These are phyloP conservation scores for Pseudopipra pipra DNA, from an alignment of 2,113 vertebrate genomes.

Conservation along the genomic window DNA sequence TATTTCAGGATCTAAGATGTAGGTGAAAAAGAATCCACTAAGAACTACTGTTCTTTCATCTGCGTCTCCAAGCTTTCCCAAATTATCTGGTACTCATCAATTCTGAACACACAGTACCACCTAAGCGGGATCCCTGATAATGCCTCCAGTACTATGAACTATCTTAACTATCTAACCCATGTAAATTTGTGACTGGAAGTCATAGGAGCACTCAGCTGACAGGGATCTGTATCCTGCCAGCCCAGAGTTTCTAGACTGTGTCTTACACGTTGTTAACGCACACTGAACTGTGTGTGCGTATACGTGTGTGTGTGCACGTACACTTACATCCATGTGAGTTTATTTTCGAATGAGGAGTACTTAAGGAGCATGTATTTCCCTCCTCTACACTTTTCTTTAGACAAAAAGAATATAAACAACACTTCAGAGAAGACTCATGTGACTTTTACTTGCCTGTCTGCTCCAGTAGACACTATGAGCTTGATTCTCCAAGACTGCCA, in stretches of 20 bases:
- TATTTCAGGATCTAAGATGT: not conserved
- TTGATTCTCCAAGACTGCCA: slow-evolving; percentile 68
- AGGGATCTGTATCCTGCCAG: not conserved
- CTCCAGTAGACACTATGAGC: slow-evolving; percentile 59
- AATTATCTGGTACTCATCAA: not conserved
- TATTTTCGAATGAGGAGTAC: not conserved
- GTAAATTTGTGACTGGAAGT: not conserved
- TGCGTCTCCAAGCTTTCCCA: not conserved
- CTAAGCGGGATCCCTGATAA: slow-evolving; percentile 26
- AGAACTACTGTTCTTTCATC: not conserved
- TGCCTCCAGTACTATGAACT: not conserved
- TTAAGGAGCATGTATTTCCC: not conserved
- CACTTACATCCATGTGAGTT: not conserved
- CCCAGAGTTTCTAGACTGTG: not conserved
- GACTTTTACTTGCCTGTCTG: slow-evolving; percentile 54
- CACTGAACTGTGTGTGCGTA: not conserved
- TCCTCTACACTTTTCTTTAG: not conserved
- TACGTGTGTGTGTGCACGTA: accelerated
- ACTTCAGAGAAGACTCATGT: slow-evolving; percentile 25
- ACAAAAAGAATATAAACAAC: not conserved
- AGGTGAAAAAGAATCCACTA: not conserved
- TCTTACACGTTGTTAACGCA: not conserved
- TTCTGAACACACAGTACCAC: not conserved
- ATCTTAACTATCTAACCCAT: not conserved
- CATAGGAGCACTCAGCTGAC: not conserved